These are phyloP conservation scores for Actenoides lindsayi DNA, from an alignment of 2,113 vertebrate genomes.

Conservation along the genomic window DNA sequence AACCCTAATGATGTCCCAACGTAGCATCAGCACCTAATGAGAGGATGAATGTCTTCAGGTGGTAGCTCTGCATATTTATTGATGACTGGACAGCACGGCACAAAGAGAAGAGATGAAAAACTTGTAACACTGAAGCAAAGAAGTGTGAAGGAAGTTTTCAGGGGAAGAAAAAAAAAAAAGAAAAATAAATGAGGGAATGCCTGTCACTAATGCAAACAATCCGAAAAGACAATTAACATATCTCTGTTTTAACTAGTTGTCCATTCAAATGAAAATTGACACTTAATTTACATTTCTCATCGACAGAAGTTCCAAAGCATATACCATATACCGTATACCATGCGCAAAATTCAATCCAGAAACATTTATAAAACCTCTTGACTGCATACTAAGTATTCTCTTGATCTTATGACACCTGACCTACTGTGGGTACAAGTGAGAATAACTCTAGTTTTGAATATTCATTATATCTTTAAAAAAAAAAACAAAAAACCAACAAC, in stretches of 20 bases:
- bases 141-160: conserved; percentile 38
- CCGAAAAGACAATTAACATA: conserved; percentile 1
- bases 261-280: conserved; percentile 12
- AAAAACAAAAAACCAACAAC: neutral
- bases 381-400: conserved; percentile 64
- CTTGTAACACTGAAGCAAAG: neutral
- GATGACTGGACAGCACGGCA: neutral
- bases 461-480: conserved; percentile 72
- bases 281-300: conserved; percentile 16
- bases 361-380: conserved; percentile 57
- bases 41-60: conserved; percentile 1
- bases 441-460: conserved; percentile 79
- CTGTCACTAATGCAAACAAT: neutral
- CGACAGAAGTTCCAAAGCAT: neutral
- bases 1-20: neutral
- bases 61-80: neutral
- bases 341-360: conserved; percentile 16
- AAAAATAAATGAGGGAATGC: neutral
- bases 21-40: neutral
- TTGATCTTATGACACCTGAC: conserved; percentile 71
- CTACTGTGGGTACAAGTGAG: conserved; percentile 49
- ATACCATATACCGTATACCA: neutral
- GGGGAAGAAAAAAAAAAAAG: neutral
- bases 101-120: neutral
- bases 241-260: neutral